phyloP scores from a whole-genome alignment of 2,888 invertebrate species.

The Linnaemya tessellans region DNA sequence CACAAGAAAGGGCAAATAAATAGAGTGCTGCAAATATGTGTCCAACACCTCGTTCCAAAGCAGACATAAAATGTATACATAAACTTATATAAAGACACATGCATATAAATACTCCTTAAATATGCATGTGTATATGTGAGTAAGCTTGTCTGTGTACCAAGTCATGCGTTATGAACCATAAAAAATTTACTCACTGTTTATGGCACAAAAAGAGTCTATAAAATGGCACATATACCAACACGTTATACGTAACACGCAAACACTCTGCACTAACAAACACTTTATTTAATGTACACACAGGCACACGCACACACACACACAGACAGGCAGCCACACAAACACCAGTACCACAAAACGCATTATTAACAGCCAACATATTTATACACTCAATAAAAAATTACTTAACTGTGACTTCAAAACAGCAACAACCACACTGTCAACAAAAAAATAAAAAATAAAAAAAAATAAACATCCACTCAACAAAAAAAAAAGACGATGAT shows the following conservation, averaged over 20 bases:
- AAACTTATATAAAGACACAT: background rate
- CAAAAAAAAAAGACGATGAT: slow-evolving; percentile 9
- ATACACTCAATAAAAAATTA: slow-evolving; percentile 67
- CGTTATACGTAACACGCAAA: background rate
- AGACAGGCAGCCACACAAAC: background rate
- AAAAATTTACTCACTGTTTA: slow-evolving; percentile 67
- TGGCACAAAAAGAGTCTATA: slow-evolving; percentile 27
- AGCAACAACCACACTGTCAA: slow-evolving; percentile 11
- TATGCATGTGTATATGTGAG: background rate
- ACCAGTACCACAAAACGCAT: background rate
- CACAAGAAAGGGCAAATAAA: background rate
- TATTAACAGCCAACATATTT: slow-evolving; percentile 53
- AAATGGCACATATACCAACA: background rate
- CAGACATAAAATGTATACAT: background rate
- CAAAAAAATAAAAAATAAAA: too few species aligned
- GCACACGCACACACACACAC: background rate
- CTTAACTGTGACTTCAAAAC: slow-evolving; percentile 59
- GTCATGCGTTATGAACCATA: slow-evolving; percentile 66
- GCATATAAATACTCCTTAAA: background rate
- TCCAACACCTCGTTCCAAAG: slow-evolving; percentile 25
- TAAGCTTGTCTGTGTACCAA: slow-evolving; percentile 7
- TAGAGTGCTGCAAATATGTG: background rate
- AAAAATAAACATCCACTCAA: slow-evolving; percentile 7
- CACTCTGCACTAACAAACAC: slow-evolving; percentile 4
- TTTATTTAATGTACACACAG: background rate